Conservation (phyloP, 2,888 invertebrate genomes). For the Folsomia candida region DNA sequence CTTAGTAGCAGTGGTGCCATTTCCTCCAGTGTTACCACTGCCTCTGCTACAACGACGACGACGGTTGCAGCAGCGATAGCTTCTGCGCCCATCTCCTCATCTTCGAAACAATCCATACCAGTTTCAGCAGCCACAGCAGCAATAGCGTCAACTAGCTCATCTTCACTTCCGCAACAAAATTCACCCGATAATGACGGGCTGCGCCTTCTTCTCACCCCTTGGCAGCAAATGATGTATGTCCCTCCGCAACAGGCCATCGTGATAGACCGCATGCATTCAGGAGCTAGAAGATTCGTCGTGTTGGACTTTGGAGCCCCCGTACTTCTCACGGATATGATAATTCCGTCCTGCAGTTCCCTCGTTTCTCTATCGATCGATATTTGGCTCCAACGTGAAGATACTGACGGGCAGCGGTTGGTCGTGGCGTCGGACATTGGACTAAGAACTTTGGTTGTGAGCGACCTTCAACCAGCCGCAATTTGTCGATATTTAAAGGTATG, state of each 20-base stretch:
- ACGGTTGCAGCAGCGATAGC: constrained; percentile 13
- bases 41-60: no score
- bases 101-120: no score
- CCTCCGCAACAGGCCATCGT: constrained; percentile 78
- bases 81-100: not conserved
- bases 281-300: constrained; percentile 86
- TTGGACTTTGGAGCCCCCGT: constrained; percentile 86
- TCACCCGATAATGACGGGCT: constrained; percentile 39
- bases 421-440: constrained; percentile 83
- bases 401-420: constrained; percentile 69
- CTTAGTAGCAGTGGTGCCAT: not conserved
- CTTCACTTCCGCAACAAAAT: no score
- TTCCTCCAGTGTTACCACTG: no score
- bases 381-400: constrained; percentile 83
- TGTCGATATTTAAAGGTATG: constrained; percentile 82
- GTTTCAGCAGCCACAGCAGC: not conserved
- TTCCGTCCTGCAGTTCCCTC: constrained; percentile 76
- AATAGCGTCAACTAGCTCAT: not conserved
- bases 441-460: constrained; percentile 78
- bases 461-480: constrained; percentile 84
- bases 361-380: constrained; percentile 70
- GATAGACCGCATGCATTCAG: constrained; percentile 85
- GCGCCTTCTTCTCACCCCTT: constrained; percentile 61
- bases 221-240: constrained; percentile 72
- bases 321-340: constrained; percentile 78